Conservation (phyloP, 1,140 invertebrate genomes). For the Sitophilus oryzae region DNA sequence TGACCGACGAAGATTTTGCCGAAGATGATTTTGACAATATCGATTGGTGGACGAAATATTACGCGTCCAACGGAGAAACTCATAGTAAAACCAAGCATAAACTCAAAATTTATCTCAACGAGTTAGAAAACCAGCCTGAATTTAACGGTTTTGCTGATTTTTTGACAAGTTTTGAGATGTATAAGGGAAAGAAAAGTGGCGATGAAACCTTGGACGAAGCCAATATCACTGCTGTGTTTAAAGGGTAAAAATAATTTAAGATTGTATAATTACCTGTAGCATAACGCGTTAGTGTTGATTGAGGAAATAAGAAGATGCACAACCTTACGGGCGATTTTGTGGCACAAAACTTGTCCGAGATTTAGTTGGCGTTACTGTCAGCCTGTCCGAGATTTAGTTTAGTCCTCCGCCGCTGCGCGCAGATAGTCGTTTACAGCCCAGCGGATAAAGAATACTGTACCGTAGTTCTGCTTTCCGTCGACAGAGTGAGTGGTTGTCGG, state of each 20-base stretch:
- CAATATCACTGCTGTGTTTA: conserved; percentile 47
- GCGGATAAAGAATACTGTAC: too few relatives aligned
- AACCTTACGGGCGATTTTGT: too few relatives aligned
- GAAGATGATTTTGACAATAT: conserved; percentile 34
- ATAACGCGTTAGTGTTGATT: too few relatives aligned
- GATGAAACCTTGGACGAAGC: conserved; percentile 57
- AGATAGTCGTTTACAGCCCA: too few relatives aligned
- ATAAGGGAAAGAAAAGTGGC: conserved; percentile 63
- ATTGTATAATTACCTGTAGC: too few relatives aligned
- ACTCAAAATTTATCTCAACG: conserved; percentile 61
- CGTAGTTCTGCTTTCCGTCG: too few relatives aligned
- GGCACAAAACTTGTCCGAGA: too few relatives aligned
- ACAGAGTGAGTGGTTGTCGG: too few relatives aligned
- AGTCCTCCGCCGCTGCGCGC: too few relatives aligned
- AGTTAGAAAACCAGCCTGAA: conserved; percentile 70
- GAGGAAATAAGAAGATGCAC: too few relatives aligned
- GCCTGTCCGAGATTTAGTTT: too few relatives aligned
- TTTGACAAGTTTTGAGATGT: conserved; percentile 67
- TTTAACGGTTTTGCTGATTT: conserved; percentile 73
- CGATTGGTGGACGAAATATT: conserved; percentile 80
- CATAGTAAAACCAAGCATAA: neutral
- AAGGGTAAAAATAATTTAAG: conserved; percentile 43
- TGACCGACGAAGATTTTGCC: conserved; percentile 13
- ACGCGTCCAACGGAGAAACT: conserved; percentile 49
- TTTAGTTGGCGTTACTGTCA: too few relatives aligned